Conservation (phyloP, 2,888 invertebrate genomes). For the Netelia virgata region DNA sequence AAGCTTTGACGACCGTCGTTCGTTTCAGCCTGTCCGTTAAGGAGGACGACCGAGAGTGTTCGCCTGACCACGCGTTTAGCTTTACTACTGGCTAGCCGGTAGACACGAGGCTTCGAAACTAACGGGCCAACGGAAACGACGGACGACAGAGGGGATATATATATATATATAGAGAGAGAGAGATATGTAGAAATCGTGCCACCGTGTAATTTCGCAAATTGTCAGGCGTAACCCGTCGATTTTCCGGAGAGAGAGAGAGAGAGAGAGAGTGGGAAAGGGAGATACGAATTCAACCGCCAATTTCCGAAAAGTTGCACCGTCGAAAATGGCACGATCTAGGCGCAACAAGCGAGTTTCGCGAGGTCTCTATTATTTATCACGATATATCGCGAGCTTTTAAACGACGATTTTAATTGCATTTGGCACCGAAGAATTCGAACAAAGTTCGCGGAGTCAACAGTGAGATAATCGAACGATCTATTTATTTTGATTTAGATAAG, state of each 20-base stretch:
- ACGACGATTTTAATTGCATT: constrained; percentile 27
- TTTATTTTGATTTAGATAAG: too few species aligned
- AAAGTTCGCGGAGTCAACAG: constrained; percentile 1
- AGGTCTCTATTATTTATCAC: background rate
- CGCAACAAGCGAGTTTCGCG: constrained; percentile 39
- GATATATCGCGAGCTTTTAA: background rate
- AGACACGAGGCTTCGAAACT: constrained; percentile 11
- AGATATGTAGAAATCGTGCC: background rate
- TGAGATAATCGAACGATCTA: background rate
- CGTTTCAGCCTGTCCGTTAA: constrained; percentile 1
- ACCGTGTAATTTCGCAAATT: constrained; percentile 65
- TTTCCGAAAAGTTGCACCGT: constrained; percentile 25
- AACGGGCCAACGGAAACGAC: background rate
- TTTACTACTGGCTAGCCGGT: constrained; percentile 47
- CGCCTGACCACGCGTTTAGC: constrained; percentile 47
- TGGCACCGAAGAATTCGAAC: constrained; percentile 17
- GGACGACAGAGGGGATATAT: background rate
- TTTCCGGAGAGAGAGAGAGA: background rate
- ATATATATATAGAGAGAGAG: too few species aligned
- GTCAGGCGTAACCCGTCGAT: constrained; percentile 49
- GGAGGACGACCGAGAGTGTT: background rate
- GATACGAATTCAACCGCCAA: background rate
- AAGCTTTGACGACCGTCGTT: constrained; percentile 33
- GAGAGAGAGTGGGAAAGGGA: background rate
- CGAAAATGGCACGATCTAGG: background rate